Evolutionary conservation across 2,797 vertebrate species (phyloP), one percentile per base, ranked within the genome.

Genomic region (Triplophysa bombifrons): DNA sequence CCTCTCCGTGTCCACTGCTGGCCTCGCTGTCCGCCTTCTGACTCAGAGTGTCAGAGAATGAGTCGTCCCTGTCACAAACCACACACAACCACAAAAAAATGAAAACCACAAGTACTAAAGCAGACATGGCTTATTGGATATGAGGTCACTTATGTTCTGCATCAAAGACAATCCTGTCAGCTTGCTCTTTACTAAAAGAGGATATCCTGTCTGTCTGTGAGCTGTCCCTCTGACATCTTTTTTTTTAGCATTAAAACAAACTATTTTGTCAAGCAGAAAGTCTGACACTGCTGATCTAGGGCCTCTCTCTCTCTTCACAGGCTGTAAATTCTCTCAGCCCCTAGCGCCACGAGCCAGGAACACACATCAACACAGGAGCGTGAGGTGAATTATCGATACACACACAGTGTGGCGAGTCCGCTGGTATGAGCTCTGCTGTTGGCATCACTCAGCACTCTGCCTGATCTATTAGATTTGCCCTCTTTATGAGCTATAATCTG

Each of bases 11-110:
- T 63, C 96, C 97, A 0, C 97, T 99, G 94, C 98, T 96, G 84
- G 96, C 95, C 89, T 99, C 97, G 1, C 98, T 99, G 93, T 99
- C 97, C 1, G 96, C 97, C 89, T 99, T 99, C 87, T 98, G 98
- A 91, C 98, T 99, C 91, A 98, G 90, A 9, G 95, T 97, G 89
- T 99, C 98, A 1, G 98, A 99, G 92, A 99, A 99, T 4, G 93
- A 95, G 88, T 99, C 98, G 76, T 99, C 98, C 93, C 98, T 99
- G 91, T 67, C 56, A 72, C 48, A 76, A 74, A 19, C 14, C 80
- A 69, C 19, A 41, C 41, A 41, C 1, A 41, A 41, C 41, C 9
- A 41, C 41, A 10, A 50, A 50, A 50, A 8, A 50, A 50, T 13
- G 14, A 16, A 50, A 16, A 50, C 13, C 16, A 4, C 13, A 48